phyloP scores from a whole-genome alignment of 2,888 invertebrate species.

The Hirtodrosophila trivittata region DNA sequence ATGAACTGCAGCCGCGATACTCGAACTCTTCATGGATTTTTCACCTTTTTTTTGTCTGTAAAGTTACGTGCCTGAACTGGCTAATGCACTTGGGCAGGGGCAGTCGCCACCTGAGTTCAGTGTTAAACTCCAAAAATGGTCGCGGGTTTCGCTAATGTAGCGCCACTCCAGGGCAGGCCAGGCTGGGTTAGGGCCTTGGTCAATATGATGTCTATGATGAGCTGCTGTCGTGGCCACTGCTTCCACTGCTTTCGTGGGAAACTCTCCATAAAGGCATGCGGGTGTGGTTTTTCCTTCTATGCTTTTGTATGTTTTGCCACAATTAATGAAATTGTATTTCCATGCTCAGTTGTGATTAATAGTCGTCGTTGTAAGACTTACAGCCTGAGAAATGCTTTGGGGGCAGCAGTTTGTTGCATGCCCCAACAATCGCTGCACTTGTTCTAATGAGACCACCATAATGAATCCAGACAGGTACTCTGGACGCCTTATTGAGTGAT shows the following conservation, averaged over 20 bases:
- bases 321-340: constrained; percentile 78
- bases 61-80: constrained; percentile 73
- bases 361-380: constrained; percentile 42
- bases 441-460: constrained; percentile 58
- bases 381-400: constrained; percentile 55
- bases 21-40: constrained; percentile 57
- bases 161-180: constrained; percentile 49
- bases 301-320: constrained; percentile 60
- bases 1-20: constrained; percentile 61
- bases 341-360: constrained; percentile 71
- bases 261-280: constrained; percentile 80
- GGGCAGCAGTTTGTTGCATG: constrained; percentile 44
- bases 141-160: constrained; percentile 51
- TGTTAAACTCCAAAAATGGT: constrained; percentile 26
- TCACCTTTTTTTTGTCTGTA: constrained; percentile 53
- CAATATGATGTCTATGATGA: constrained; percentile 37
- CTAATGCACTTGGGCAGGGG: constrained; percentile 48
- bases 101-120: constrained; percentile 41
- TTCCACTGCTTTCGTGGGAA: constrained; percentile 73
- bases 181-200: constrained; percentile 45
- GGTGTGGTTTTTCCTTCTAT: constrained; percentile 75
- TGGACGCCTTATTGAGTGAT: constrained; percentile 68
- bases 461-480: constrained; percentile 13
- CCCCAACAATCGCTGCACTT: constrained; percentile 61
- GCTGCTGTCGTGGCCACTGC: constrained; percentile 40